Percentiles rank a stretch among this genome's conserved stretches.
These are phyloP conservation scores for Drosophila mulleri DNA, from an alignment of 2,888 invertebrate species.

Conservation along the genomic window DNA sequence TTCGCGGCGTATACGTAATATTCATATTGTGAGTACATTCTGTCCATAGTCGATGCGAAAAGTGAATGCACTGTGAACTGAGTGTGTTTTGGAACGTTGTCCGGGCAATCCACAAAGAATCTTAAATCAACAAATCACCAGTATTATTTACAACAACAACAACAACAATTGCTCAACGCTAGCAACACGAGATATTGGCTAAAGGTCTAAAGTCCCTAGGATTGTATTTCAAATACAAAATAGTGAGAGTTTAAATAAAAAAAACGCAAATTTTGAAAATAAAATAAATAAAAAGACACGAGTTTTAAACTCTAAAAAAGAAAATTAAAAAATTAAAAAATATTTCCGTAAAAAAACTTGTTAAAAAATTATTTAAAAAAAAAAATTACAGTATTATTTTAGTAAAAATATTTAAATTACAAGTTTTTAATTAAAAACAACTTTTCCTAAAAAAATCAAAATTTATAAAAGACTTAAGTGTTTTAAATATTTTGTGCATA, in stretches of 20 bases:
- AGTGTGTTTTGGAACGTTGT: constrained; percentile 30
- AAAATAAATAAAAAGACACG: constrained; percentile 6
- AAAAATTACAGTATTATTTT: constrained; percentile 61
- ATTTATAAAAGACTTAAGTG: constrained; percentile 23
- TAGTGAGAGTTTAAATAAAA: constrained; percentile 7
- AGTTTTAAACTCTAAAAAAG: constrained; percentile 33
- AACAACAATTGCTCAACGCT: constrained; percentile 38
- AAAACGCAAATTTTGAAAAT: constrained; percentile 21
- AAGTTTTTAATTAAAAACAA: constrained; percentile 1
- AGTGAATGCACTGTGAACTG: constrained; percentile 32
- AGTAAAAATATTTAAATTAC: constrained; percentile 5
- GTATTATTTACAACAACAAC: constrained; percentile 47
- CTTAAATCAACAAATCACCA: constrained; percentile 30
- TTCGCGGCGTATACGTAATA: constrained; percentile 59
- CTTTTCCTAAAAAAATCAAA: constrained; percentile 24
- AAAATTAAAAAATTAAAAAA: neutral
- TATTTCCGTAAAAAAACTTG: constrained; percentile 1
- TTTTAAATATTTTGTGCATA: constrained; percentile 25
- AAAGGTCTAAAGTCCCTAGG: constrained; percentile 37
- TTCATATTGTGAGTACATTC: constrained; percentile 51
- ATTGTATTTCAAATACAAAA: constrained; percentile 39
- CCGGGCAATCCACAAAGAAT: constrained; percentile 21
- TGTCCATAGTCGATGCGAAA: constrained; percentile 35
- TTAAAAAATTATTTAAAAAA: constrained; percentile 19
- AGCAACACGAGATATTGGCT: constrained; percentile 29